Conservation (phyloP, 2,888 invertebrate species). For the Abrostola triplasia region DNA sequence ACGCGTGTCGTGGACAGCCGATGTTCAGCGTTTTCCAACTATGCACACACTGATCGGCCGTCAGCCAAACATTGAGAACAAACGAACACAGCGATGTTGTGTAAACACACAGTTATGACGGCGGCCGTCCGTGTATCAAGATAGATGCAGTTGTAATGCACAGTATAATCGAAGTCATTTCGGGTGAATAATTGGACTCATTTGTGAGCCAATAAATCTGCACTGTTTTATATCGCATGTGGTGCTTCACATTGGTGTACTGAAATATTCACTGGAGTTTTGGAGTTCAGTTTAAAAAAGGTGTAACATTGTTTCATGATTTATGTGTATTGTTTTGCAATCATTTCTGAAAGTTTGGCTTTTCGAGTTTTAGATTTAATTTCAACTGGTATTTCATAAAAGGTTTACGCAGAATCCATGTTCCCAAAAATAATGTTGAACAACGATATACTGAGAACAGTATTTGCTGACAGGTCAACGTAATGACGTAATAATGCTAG, state of each 20-base stretch:
- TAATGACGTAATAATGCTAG: no score
- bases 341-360: not conserved
- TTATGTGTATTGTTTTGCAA: not conserved
- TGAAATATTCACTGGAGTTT: constrained; percentile 18
- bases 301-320: not conserved
- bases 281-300: not conserved
- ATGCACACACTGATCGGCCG: constrained; percentile 23
- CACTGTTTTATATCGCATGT: constrained; percentile 43
- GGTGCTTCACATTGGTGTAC: constrained; percentile 19
- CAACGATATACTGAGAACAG: no score
- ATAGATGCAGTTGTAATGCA: constrained; percentile 43
- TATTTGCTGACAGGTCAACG: no score
- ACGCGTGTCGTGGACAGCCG: constrained; percentile 24
- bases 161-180: constrained; percentile 43
- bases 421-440: no score
- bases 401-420: no score
- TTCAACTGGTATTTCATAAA: no score
- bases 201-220: constrained; percentile 50
- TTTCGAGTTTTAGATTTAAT: not conserved
- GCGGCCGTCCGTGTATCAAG: constrained; percentile 7
- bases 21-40: constrained; percentile 41
- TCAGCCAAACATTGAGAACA: constrained; percentile 30
- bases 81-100: constrained; percentile 32
- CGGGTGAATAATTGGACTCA: constrained; percentile 51
- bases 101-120: constrained; percentile 22